Base-by-base conservation (phyloP, 2,888 invertebrate genomes). In the Carcina quercana region DNA sequence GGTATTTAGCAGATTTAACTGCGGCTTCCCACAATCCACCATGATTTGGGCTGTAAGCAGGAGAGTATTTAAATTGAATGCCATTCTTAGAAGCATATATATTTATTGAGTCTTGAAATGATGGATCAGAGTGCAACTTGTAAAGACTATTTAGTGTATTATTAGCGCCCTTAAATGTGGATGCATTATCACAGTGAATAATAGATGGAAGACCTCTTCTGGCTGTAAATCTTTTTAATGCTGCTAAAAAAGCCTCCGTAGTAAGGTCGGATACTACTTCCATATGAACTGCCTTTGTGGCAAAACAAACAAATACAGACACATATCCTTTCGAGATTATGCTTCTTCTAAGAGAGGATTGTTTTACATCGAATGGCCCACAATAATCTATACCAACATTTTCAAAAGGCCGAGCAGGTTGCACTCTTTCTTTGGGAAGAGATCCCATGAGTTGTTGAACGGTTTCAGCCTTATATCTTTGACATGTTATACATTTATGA, bases 381-480 rank as follows among this genome's bases (percentile, higher is more conserved):
- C 41, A 40, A 20, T 43, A 45, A 17, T 50, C 47, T 1, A 45
- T 32, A 2, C 32, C 28, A 6, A 28, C 31, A 10, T 42, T 10
- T 3, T 36, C 12, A 21, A 45, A 50, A 2, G 44, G 41, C 25
- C 26, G 42, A 7, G 38, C 40, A 3, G 40, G 22, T 8, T 27
- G 17, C 2, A 32, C 26, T 15, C 45, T 24, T 3, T 34, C 21
- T 3, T 4, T 2, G 3, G 37, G 43, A 10, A 42, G 22, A 3
- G 41, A 15, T 6, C 41, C 41, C 47, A 47, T 47, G 0, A 42
- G 29, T 5, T 32, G 33, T 7, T 32, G 32, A 8, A 38, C 10
- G 4, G 28, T 30, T 15, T 42, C 19, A n/a, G 33, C 33, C 13
- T 33, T 40, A 5, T 28, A 24, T 5, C 43, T 25, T 6, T 8